These are phyloP conservation scores for Holocentrus rufus DNA, from an alignment of 2,797 vertebrate species.

Conservation along the genomic window DNA sequence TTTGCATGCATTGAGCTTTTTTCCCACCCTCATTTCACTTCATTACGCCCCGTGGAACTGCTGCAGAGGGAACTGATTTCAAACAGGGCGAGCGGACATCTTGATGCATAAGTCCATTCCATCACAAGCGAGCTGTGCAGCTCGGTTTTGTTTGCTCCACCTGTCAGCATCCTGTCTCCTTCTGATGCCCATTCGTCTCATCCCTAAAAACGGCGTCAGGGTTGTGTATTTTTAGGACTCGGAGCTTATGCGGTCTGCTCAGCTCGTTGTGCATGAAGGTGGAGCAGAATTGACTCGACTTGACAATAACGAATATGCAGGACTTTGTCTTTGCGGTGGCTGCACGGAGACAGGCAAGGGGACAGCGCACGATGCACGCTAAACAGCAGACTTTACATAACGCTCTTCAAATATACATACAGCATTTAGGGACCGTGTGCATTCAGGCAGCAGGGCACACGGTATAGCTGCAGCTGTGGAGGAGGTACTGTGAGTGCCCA, in stretches of 20 bases:
- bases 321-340: neutral
- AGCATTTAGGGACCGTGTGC: no score
- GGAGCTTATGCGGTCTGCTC: constrained; percentile 1
- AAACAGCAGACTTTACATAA: neutral
- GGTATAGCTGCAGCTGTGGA: no score
- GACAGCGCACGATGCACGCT: neutral
- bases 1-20: neutral
- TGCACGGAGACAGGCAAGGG: neutral
- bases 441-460: no score
- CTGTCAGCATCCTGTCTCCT: constrained; percentile 13
- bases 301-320: constrained; percentile 13
- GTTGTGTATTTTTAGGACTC: constrained; percentile 21
- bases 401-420: no score
- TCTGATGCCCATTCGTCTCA: constrained; percentile 22
- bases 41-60: constrained; percentile 17
- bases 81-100: constrained; percentile 27
- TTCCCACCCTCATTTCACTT: neutral
- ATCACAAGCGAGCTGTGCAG: neutral
- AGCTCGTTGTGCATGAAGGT: constrained; percentile 32
- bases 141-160: constrained; percentile 7
- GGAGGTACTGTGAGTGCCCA: no score
- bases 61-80: constrained; percentile 25
- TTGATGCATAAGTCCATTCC: neutral
- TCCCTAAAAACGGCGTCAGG: neutral
- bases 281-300: constrained; percentile 20